Base-by-base conservation (phyloP, 2,113 vertebrate genomes). In the Arizona elegans region DNA sequence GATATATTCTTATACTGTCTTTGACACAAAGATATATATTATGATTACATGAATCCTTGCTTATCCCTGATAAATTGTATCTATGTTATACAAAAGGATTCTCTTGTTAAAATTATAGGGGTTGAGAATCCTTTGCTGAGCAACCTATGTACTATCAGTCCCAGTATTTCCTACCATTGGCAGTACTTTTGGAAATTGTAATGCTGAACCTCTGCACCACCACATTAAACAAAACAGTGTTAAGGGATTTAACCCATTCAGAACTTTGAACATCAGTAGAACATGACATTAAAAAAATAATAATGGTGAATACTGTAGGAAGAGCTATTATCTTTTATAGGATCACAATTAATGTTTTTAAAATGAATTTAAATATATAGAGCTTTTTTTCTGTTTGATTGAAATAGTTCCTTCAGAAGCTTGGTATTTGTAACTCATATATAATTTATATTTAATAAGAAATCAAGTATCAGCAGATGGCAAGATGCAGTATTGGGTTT, bases 61-160 rank as follows among this genome's bases (percentile, higher is more conserved):
- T 94, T 70, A 1, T 85, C n/a, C 85, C 65, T 93, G 86, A 92
- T 4, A 91, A 93, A 33, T 24, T 23, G 92, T 93, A 87, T 19
- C 3, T 75, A 1, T 75, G 65, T 33, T 75, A 5, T 75, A 75
- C 65, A 75, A 33, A 33, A 70, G 1, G 12, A 75, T 75, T 75
- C 26, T 75, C 65, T 75, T 33, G n/a, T 75, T 33, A 75, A n/a
- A 75, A 75, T 75, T 75, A 75, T 33, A 75, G 6, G 29, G 65
- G 65, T 70, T 33, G 65, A 33, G 5, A 70, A 70, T 70, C 5
- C 13, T n/a, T 65, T 70, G 65, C 29, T n/a, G 12, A n/a, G 29
- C 29, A 70, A n/a, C 13, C 29, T 70, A 15, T 70, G 12, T 15
- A 33, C 10, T 70, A 70, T n/a, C 13, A 33, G n/a, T 17, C n/a